These are phyloP conservation scores for Leptogaster cylindrica DNA, from an alignment of 2,888 invertebrate species.

Conservation along the genomic window DNA sequence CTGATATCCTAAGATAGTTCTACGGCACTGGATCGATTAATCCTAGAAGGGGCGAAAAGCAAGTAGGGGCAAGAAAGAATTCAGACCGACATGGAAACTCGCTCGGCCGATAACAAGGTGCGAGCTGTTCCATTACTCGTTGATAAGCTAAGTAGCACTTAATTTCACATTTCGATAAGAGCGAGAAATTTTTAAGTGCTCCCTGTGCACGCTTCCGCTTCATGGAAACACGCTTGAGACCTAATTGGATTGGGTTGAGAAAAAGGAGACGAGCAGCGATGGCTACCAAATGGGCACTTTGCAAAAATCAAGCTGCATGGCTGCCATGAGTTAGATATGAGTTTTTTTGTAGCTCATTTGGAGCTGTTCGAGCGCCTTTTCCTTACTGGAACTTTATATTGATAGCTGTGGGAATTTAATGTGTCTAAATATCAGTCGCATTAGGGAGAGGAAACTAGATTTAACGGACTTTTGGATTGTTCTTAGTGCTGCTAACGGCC, in stretches of 20 bases:
- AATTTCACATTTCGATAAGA: conserved; percentile 37
- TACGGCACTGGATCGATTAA: conserved; percentile 17
- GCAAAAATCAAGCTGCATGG: too few relatives aligned
- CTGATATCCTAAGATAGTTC: conserved; percentile 19
- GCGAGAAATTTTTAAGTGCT: background rate
- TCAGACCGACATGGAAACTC: background rate
- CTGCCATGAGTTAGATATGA: too few relatives aligned
- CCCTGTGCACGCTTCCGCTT: background rate
- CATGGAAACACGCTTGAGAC: background rate
- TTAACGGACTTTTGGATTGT: too few relatives aligned
- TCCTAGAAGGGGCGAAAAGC: conserved; percentile 1
- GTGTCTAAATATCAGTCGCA: too few relatives aligned
- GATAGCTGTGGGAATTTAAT: too few relatives aligned
- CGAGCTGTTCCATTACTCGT: background rate
- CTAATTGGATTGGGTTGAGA: background rate
- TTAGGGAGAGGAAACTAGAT: too few relatives aligned
- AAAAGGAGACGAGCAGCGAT: too few relatives aligned
- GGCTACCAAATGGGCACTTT: too few relatives aligned
- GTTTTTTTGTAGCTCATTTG: too few relatives aligned
- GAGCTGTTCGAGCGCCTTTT: too few relatives aligned
- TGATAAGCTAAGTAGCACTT: conserved; percentile 33
- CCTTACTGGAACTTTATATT: too few relatives aligned
- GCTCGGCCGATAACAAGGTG: background rate
- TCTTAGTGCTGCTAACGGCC: too few relatives aligned
- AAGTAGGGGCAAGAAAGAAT: background rate